Conservation (phyloP, 2,888 invertebrate genomes). For the Mesopsocus fuscifrons region DNA sequence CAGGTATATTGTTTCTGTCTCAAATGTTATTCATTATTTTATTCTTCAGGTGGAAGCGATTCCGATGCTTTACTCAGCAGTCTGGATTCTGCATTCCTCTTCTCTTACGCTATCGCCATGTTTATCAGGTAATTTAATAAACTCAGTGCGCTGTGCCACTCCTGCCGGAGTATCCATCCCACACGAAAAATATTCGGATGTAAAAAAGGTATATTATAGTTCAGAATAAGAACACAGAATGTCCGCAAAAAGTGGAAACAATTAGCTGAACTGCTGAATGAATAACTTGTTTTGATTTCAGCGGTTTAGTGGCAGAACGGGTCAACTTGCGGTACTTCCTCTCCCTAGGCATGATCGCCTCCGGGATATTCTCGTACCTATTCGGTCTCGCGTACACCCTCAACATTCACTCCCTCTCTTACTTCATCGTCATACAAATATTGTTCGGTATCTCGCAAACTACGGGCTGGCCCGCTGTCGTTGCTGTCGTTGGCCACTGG, state of each 20-base stretch:
- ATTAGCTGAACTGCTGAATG: constrained; percentile 7
- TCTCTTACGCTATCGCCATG: constrained; percentile 86
- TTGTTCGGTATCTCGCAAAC: constrained; percentile 69
- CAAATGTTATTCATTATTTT: no score
- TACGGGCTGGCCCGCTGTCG: constrained; percentile 93
- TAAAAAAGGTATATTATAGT: no score
- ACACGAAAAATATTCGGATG: no score
- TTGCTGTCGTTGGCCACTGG: constrained; percentile 88
- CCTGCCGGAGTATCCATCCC: no score
- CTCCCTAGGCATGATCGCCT: constrained; percentile 74
- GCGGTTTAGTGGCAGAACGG: constrained; percentile 83
- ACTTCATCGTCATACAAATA: constrained; percentile 63
- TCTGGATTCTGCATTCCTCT: constrained; percentile 79
- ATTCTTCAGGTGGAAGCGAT: constrained; percentile 39
- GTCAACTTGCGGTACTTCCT: constrained; percentile 81
- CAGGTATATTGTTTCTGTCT: no score
- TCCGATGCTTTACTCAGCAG: constrained; percentile 64
- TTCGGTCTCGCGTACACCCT: constrained; percentile 75
- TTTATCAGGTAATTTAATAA: constrained; percentile 49
- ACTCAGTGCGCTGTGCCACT: no score
- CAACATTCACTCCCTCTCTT: constrained; percentile 60
- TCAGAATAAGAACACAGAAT: no score
- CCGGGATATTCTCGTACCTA: constrained; percentile 68
- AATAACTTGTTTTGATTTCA: constrained; percentile 19
- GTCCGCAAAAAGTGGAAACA: no score